Evolutionary conservation across 2,888 invertebrate genomes (phyloP).

Genomic region (Hirtodrosophila duncani): DNA sequence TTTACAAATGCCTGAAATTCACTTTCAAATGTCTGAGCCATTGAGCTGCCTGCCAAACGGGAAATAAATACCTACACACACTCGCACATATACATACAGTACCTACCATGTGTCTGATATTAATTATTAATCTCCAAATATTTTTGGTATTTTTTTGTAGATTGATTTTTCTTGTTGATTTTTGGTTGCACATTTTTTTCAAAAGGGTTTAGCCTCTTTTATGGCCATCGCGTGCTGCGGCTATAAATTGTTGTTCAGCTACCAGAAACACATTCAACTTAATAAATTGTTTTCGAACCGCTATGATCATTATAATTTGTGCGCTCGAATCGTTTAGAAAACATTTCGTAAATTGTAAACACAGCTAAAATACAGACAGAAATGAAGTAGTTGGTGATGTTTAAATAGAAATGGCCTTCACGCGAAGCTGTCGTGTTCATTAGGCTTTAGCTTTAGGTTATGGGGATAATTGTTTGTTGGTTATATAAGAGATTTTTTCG

Average conservation of each 20-base stretch:
- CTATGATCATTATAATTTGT: constrained; percentile 31
- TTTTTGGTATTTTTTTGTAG: constrained; percentile 16
- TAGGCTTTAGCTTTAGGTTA: constrained; percentile 2
- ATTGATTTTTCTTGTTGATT: too few relatives aligned
- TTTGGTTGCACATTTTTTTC: not conserved
- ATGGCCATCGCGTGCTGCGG: constrained; percentile 41
- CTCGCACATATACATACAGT: not conserved
- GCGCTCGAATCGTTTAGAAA: constrained; percentile 22
- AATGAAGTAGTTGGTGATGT: constrained; percentile 39
- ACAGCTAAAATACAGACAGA: constrained; percentile 8
- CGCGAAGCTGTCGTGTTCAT: constrained; percentile 22
- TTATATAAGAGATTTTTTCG: constrained; percentile 16
- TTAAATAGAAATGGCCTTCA: constrained; percentile 58
- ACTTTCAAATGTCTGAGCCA: constrained; percentile 50
- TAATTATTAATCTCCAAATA: constrained; percentile 13
- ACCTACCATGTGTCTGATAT: constrained; percentile 12
- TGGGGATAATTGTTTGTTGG: constrained; percentile 21
- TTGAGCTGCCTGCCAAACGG: constrained; percentile 25
- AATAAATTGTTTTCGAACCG: constrained; percentile 31
- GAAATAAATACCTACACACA: constrained; percentile 10
- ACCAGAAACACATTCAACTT: constrained; percentile 23
- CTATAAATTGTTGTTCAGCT: constrained; percentile 35
- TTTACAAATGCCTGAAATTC: constrained; percentile 43
- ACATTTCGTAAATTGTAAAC: too few relatives aligned
- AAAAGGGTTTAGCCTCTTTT: constrained; percentile 26